phyloP scores from a whole-genome alignment of 2,113 vertebrate species.

The Alectura lathami region DNA sequence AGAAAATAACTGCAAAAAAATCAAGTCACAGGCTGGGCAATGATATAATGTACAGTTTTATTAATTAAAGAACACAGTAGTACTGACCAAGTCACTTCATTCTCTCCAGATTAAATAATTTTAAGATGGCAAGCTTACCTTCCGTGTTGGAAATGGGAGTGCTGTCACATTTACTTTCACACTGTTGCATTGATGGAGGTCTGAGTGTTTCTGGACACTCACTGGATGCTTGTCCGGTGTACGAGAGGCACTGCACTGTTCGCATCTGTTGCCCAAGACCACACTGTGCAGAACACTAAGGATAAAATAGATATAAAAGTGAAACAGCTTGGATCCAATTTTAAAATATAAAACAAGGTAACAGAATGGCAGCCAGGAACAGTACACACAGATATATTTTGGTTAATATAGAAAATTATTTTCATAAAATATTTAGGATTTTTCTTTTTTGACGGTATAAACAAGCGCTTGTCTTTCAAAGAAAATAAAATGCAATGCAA shows the following conservation, averaged over 20 bases:
- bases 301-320: background rate
- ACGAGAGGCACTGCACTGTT: conserved; percentile 94
- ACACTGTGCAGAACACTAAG: conserved; percentile 95
- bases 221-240: conserved; percentile 90
- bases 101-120: background rate
- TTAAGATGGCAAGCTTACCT: conserved; percentile 79
- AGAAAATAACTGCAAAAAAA: background rate
- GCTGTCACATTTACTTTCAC: conserved; percentile 97
- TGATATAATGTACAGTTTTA: background rate
- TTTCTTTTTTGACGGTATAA: background rate
- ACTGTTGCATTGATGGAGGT: conserved; percentile 93
- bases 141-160: conserved; percentile 90
- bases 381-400: background rate
- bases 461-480: background rate
- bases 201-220: conserved; percentile 88
- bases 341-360: background rate
- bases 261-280: conserved; percentile 96
- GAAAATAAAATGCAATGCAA: background rate
- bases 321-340: background rate
- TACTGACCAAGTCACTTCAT: background rate
- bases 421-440: background rate
- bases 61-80: background rate
- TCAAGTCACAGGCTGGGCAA: background rate
- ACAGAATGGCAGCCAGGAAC: background rate
- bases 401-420: background rate